phyloP scores from a whole-genome alignment of 2,113 vertebrate genomes.

The Corynorhinus townsendii region DNA sequence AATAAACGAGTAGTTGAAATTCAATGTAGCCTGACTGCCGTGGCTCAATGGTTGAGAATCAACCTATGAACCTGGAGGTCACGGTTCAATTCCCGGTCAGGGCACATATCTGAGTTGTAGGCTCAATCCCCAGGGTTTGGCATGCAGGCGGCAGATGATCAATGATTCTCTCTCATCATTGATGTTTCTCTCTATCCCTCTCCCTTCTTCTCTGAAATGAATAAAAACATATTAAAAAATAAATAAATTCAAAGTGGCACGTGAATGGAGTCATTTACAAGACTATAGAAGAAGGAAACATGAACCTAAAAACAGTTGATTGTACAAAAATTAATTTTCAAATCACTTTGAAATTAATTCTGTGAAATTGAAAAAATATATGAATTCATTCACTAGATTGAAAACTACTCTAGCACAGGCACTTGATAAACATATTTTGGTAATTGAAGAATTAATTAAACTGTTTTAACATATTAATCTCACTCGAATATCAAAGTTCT shows the following conservation, averaged over 20 bases:
- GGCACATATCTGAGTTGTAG: no score
- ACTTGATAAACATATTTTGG: background rate
- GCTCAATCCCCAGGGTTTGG: no score
- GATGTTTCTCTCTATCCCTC: no score
- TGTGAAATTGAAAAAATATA: background rate
- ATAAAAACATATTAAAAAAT: no score
- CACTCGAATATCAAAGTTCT: background rate
- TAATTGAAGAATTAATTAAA: background rate
- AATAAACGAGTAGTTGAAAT: background rate
- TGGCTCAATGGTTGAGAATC: no score
- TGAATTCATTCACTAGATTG: background rate
- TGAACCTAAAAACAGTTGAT: background rate
- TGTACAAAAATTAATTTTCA: background rate
- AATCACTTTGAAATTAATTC: slow-evolving; percentile 9
- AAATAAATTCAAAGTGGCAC: background rate
- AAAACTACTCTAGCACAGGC: background rate
- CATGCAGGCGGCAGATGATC: no score
- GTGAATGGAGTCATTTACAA: background rate
- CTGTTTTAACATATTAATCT: background rate
- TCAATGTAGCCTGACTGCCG: background rate
- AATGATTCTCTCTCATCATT: no score
- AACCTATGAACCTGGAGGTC: no score
- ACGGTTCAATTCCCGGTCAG: no score
- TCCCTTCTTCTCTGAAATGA: no score
- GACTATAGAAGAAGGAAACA: background rate